A percentile compares a stretch with the other conserved stretches of the same genome.
Conservation (phyloP, 2,888 invertebrate species). For the Poecilobothrus nobilitatus region DNA sequence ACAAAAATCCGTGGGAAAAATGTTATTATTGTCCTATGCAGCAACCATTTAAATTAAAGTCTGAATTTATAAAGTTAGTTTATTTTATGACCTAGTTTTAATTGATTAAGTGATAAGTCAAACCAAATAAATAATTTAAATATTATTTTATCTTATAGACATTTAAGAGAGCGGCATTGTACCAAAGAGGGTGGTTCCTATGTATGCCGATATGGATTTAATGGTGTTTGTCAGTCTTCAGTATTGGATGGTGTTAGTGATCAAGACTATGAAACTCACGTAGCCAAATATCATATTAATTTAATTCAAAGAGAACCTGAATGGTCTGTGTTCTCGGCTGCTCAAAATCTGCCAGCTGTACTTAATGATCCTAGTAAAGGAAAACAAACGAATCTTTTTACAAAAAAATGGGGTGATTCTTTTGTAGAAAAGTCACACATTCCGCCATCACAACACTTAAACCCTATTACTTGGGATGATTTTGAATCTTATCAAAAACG, state of each 20-base stretch:
- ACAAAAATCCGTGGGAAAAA: constrained; percentile 47
- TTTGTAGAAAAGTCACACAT: constrained; percentile 79
- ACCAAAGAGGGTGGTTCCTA: constrained; percentile 77
- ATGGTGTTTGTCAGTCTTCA: constrained; percentile 75
- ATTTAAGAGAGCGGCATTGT: constrained; percentile 71
- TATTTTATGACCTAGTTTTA: background rate
- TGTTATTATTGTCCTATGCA: constrained; percentile 54
- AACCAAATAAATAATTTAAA: constrained; percentile 5
- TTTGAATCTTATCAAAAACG: constrained; percentile 82
- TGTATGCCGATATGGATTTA: constrained; percentile 80
- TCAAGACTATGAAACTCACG: constrained; percentile 80
- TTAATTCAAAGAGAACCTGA: constrained; percentile 44
- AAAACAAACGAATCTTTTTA: constrained; percentile 87
- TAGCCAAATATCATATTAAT: constrained; percentile 56
- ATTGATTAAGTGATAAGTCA: background rate
- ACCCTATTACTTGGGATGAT: constrained; percentile 71
- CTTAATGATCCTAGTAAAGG: constrained; percentile 90
- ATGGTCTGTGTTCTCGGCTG: constrained; percentile 64
- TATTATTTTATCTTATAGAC: constrained; percentile 47
- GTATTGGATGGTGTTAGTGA: constrained; percentile 85
- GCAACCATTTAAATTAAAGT: constrained; percentile 49
- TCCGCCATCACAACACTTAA: constrained; percentile 69
- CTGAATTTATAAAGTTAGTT: constrained; percentile 54
- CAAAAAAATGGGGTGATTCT: constrained; percentile 94
- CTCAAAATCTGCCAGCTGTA: constrained; percentile 91